Evolutionary conservation across 2,797 vertebrate genomes (phyloP), one percentile per base, ranked within the genome.

Genomic region (Monodelphis domestica): DNA sequence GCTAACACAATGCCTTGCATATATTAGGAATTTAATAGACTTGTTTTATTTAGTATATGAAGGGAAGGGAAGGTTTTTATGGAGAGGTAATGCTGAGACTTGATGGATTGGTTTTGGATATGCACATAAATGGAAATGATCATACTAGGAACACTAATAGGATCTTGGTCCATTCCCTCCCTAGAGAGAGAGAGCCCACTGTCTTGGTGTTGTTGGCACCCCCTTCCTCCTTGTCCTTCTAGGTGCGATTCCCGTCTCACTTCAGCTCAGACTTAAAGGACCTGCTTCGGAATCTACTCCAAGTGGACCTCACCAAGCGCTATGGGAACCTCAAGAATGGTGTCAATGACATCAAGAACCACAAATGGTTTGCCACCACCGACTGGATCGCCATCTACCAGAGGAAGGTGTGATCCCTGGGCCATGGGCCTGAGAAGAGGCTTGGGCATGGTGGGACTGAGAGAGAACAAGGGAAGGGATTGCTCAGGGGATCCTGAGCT

Each of bases 341-440:
- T 15, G 98, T 98, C 93, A 98, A 97, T 0, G 98, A 98, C 97
- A 98, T 98, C 95, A 98, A 98, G 96, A 98, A 97, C 92, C 98
- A 98, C 93, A 98, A 98, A 94, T 98, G 98, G 98, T 98, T 98
- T 93, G 97, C 97, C 95, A 98, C 98, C 1, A 98, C 98, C 1
- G 98, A 98, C 96, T 98, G 98, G 98, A 98, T 98, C 3, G 98
- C 98, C 93, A 98, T 98, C 96, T 98, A 98, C 96, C 98, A 98
- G 96, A 97, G 98, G 91, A 98, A 98, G 97, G 98, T 96, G 97
- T 95, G 94, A 95, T 97, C 38, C 90, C 94, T 5, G 95, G 91
- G 26, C 90, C 92, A 93, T 96, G 96, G 29, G 89, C 96, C 88
- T 96, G 93, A 51, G 95, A 97, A 12, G 59, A 90, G 29, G 70